A percentile compares a stretch with the other conserved stretches of the same genome.
These are phyloP conservation scores for Lithobates sylvaticus DNA, from an alignment of 2,797 vertebrate genomes.

Conservation along the genomic window DNA sequence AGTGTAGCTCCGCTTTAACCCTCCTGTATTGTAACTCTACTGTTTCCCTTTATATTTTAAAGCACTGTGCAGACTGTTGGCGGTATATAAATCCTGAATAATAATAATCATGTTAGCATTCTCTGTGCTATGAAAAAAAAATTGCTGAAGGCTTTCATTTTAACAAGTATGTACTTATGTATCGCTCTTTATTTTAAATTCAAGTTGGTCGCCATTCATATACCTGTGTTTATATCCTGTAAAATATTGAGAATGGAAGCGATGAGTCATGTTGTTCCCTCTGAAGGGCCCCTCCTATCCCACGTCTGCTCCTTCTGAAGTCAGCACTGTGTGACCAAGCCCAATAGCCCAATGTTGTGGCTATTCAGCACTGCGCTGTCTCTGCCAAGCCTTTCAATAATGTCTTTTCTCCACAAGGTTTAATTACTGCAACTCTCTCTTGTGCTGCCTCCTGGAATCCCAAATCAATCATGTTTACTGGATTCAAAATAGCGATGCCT, in stretches of 20 bases:
- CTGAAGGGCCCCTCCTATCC: background rate
- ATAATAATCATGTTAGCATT: too few relatives aligned
- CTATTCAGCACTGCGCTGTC: slow-evolving; percentile 15
- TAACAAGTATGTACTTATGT: too few relatives aligned
- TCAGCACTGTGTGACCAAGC: too few relatives aligned
- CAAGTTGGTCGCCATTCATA: background rate
- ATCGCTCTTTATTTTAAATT: background rate
- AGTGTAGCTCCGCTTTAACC: too few relatives aligned
- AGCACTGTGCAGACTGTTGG: too few relatives aligned
- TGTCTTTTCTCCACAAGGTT: slow-evolving; percentile 38
- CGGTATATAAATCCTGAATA: too few relatives aligned
- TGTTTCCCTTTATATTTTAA: too few relatives aligned
- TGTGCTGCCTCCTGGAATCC: slow-evolving; percentile 41
- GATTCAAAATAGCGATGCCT: slow-evolving; percentile 36
- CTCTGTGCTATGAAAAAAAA: too few relatives aligned
- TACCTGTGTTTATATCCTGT: background rate
- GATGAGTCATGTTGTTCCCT: slow-evolving; percentile 14
- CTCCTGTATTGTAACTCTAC: too few relatives aligned
- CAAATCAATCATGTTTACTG: slow-evolving; percentile 54
- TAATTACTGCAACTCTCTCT: slow-evolving; percentile 48
- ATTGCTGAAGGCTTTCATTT: too few relatives aligned
- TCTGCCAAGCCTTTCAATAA: slow-evolving; percentile 48
- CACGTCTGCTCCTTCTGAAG: background rate
- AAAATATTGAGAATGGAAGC: background rate
- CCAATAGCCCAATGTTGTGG: background rate